These are phyloP conservation scores for Zootoca vivipara DNA, from an alignment of 2,113 vertebrate genomes.

Conservation along the genomic window DNA sequence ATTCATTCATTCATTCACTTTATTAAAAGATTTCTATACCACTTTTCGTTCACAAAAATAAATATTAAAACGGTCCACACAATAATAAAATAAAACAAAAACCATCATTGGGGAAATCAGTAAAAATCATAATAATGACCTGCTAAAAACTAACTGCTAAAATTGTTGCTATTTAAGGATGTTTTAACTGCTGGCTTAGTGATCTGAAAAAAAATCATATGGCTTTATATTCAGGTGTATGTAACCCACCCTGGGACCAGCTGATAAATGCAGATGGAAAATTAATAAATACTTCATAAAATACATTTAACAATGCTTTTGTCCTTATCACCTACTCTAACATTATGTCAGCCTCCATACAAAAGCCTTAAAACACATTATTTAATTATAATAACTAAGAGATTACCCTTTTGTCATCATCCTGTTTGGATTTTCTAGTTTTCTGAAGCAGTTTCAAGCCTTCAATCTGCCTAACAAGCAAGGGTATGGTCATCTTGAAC, in stretches of 20 bases:
- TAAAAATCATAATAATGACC: neutral
- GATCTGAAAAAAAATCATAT: no score
- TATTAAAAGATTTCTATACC: no score
- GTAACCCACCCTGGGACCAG: no score
- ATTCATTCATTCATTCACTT: no score
- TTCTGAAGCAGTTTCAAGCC: conserved; percentile 93
- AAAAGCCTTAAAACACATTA: neutral
- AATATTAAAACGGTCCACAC: no score
- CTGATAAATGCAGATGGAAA: no score
- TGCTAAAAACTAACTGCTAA: neutral
- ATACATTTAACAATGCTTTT: neutral
- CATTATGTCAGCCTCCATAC: neutral
- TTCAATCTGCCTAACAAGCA: conserved; percentile 94
- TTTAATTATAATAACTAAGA: neutral
- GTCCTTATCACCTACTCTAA: rapidly evolving
- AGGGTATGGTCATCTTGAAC: conserved; percentile 91
- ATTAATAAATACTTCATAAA: neutral
- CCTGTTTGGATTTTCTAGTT: conserved; percentile 85
- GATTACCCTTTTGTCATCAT: conserved; percentile 88
- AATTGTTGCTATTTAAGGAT: neutral
- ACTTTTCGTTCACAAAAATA: no score
- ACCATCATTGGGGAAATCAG: no score
- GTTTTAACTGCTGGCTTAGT: no score
- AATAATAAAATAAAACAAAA: no score
- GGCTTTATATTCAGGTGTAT: no score